Percentiles rank a stretch among this genome's conserved stretches.
These are phyloP conservation scores for Zhuqinia jingwanae DNA, from an alignment of 2,888 invertebrate genomes.

Conservation along the genomic window DNA sequence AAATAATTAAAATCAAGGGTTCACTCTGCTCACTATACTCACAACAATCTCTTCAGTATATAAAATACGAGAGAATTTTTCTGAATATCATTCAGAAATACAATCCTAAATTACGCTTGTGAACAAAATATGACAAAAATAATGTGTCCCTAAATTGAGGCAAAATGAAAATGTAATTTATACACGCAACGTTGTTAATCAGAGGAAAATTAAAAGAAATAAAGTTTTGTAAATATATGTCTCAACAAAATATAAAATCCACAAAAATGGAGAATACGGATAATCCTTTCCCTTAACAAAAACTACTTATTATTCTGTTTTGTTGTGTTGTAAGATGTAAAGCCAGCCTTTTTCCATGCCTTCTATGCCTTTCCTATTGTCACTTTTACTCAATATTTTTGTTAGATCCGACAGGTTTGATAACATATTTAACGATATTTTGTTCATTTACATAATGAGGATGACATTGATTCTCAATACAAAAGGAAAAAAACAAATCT, in stretches of 20 bases:
- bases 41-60: too few relatives aligned
- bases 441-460: conserved; percentile 50
- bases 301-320: conserved; percentile 17
- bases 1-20: neutral
- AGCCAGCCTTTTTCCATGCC: conserved; percentile 36
- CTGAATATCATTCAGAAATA: too few relatives aligned
- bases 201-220: neutral
- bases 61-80: too few relatives aligned
- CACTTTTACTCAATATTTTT: conserved; percentile 64
- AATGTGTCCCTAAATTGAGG: too few relatives aligned
- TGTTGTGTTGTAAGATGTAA: neutral
- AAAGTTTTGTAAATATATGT: too few relatives aligned
- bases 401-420: conserved; percentile 68
- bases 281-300: conserved; percentile 19
- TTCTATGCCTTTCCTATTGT: conserved; percentile 44
- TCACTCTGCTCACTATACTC: too few relatives aligned
- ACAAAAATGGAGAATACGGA: conserved; percentile 15
- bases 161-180: too few relatives aligned
- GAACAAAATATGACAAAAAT: too few relatives aligned
- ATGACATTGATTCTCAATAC: conserved; percentile 4
- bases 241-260: neutral
- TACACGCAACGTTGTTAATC: too few relatives aligned
- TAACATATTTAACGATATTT: conserved; percentile 21
- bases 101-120: too few relatives aligned
- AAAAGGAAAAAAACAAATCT: neutral